phyloP scores from a whole-genome alignment of 2,888 invertebrate genomes.

The Ochropacha duplaris region DNA sequence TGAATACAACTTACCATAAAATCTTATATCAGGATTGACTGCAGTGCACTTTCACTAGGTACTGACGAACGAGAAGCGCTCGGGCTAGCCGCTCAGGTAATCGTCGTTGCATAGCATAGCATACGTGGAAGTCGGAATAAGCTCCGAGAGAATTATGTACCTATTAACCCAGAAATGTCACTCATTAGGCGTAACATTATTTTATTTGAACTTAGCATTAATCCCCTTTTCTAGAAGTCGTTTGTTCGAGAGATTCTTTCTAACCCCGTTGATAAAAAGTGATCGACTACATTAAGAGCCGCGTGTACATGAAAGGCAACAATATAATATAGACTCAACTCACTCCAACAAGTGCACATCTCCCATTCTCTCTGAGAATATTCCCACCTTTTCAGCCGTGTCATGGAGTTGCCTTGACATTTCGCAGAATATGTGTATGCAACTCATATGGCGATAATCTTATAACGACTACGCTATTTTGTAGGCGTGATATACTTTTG shows the following conservation, averaged over 20 bases:
- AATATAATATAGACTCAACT: neutral
- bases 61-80: neutral
- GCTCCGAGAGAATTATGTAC: constrained; percentile 32
- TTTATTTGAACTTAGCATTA: neutral
- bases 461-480: constrained; percentile 83
- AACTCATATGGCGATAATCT: constrained; percentile 81
- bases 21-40: constrained; percentile 15
- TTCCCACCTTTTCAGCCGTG: constrained; percentile 65
- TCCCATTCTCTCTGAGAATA: constrained; percentile 59
- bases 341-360: constrained; percentile 17
- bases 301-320: neutral
- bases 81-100: constrained; percentile 27
- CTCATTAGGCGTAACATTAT: neutral
- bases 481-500: constrained; percentile 84
- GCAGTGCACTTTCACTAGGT: neutral
- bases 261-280: neutral
- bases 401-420: constrained; percentile 74
- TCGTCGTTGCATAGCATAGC: constrained; percentile 44
- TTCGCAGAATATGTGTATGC: constrained; percentile 63
- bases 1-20: too few species aligned
- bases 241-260: neutral
- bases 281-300: neutral
- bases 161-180: neutral
- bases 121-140: constrained; percentile 46
- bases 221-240: neutral